Evolutionary conservation across 2,888 invertebrate genomes (phyloP).

Genomic region (Hartigia nigra): DNA sequence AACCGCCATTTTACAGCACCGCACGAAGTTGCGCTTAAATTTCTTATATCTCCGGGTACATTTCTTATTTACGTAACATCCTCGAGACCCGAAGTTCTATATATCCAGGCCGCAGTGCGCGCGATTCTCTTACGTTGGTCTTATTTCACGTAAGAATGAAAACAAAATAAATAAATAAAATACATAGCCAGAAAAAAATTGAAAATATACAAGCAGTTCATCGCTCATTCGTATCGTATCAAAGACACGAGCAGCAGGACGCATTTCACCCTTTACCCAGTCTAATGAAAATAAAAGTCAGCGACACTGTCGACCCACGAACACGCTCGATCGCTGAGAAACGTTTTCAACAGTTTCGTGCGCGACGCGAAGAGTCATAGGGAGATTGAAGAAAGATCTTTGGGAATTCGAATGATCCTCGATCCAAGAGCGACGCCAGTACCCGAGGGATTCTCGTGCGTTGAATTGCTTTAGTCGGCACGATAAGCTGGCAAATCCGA

Average conservation of each 20-base stretch:
- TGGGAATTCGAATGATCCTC: neutral
- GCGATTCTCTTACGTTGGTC: neutral
- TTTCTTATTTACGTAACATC: neutral
- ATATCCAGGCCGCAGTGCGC: neutral
- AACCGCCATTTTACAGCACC: neutral
- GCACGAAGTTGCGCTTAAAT: neutral
- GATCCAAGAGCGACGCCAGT: neutral
- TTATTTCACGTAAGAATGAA: neutral
- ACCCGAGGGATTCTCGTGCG: neutral
- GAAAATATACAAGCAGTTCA: neutral
- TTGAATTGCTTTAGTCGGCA: neutral
- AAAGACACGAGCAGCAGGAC: neutral
- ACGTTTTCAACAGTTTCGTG: neutral
- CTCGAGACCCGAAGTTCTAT: neutral
- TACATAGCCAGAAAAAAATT: too few species aligned
- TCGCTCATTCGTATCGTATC: neutral
- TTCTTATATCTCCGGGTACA: neutral
- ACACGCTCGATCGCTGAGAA: neutral
- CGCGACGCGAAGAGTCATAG: neutral
- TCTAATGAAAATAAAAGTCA: neutral
- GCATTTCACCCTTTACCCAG: neutral
- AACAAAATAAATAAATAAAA: neutral
- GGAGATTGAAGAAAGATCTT: neutral
- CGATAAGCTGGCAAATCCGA: neutral
- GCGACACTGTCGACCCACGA: neutral